Percentiles rank a stretch among this genome's conserved stretches.
These are phyloP conservation scores for Anthonomus grandis DNA, from an alignment of 1,140 invertebrate species.

Conservation along the genomic window DNA sequence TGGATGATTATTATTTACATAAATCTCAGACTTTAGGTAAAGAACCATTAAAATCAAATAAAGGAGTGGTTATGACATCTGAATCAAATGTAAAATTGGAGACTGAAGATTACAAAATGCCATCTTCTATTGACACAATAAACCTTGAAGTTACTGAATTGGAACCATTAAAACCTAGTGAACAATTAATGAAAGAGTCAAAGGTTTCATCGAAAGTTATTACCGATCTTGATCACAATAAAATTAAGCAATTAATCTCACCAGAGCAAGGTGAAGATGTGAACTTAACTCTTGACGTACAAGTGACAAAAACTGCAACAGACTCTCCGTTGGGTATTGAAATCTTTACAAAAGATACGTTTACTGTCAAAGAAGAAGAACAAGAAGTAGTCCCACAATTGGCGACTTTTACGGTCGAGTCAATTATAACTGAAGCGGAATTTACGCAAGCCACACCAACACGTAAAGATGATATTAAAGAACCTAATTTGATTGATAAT, in stretches of 20 bases:
- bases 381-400: conserved; percentile 4
- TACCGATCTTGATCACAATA: conserved; percentile 39
- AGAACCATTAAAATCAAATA: too few relatives aligned
- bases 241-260: conserved; percentile 29
- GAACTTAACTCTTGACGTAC: conserved; percentile 11
- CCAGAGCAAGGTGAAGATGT: background rate
- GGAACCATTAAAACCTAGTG: conserved; percentile 7
- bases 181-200: too few relatives aligned
- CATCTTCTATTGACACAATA: too few relatives aligned
- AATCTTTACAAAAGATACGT: conserved; percentile 25
- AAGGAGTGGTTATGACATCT: too few relatives aligned
- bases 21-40: too few relatives aligned
- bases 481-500: too few relatives aligned
- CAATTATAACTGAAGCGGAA: conserved; percentile 33
- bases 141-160: too few relatives aligned
- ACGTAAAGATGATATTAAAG: too few relatives aligned
- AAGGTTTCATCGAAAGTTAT: conserved; percentile 37
- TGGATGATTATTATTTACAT: too few relatives aligned
- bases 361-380: conserved; percentile 17
- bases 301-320: conserved; percentile 14
- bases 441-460: conserved; percentile 13
- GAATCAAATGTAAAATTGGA: too few relatives aligned
- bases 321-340: conserved; percentile 11
- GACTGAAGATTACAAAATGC: too few relatives aligned
- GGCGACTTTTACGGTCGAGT: conserved; percentile 31